Conservation (phyloP, 2,888 invertebrate genomes). For the Brachyopa scutellaris region DNA sequence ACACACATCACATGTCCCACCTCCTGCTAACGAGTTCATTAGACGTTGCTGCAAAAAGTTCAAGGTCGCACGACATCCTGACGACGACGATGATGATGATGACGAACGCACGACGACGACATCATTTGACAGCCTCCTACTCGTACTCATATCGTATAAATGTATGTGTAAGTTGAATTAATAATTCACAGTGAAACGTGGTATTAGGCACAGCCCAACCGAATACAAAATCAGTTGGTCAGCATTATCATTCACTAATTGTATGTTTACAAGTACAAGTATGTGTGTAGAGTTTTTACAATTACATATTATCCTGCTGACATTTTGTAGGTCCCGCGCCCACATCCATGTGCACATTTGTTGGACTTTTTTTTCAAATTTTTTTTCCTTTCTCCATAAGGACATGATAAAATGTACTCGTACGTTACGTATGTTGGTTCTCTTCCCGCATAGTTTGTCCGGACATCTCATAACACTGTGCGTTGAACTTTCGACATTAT, state of each 20-base stretch:
- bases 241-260: background rate
- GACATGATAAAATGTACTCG: too few species aligned
- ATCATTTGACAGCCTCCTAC: slow-evolving; percentile 20
- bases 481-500: too few species aligned
- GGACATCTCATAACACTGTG: too few species aligned
- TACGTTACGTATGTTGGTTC: too few species aligned
- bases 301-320: too few species aligned
- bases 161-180: slow-evolving; percentile 30
- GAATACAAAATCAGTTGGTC: background rate
- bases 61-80: slow-evolving; percentile 37
- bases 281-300: too few species aligned
- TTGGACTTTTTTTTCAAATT: background rate
- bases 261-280: background rate
- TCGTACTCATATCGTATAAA: too few species aligned
- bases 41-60: slow-evolving; percentile 51
- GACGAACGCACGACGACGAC: background rate
- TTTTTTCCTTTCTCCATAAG: slow-evolving; percentile 3
- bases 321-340: too few species aligned
- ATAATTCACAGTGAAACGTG: slow-evolving; percentile 37
- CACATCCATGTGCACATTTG: too few species aligned
- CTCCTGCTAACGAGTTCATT: slow-evolving; percentile 40
- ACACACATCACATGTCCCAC: background rate
- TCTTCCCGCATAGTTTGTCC: too few species aligned
- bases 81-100: background rate
- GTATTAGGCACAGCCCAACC: background rate